Conservation (phyloP, 2,113 vertebrate species). For the Lagopus muta region DNA sequence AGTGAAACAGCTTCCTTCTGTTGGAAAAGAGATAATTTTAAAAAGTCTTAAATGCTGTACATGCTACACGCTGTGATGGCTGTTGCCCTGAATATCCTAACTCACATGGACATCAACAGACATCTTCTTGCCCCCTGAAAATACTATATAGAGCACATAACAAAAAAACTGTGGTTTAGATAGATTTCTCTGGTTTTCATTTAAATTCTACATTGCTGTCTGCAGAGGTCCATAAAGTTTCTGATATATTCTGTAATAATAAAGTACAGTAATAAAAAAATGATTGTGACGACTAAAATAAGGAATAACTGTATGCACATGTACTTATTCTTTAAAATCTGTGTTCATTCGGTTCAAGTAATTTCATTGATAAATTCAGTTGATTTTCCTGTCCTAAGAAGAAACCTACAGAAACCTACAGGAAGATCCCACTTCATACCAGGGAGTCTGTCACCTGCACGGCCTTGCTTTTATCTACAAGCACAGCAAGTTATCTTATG, state of each 20-base stretch:
- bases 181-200: not conserved
- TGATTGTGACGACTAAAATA: not conserved
- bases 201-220: not conserved
- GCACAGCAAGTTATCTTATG: not conserved
- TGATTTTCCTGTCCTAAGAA: not conserved
- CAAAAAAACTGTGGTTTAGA: not conserved
- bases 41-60: not conserved
- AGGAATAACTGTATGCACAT: not conserved
- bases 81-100: not conserved
- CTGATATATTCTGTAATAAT: not conserved
- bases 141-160: not conserved
- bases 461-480: not conserved
- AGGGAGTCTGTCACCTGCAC: not conserved
- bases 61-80: not conserved
- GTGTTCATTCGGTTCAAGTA: not conserved
- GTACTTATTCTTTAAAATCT: not conserved
- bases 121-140: fast-evolving
- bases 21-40: fast-evolving
- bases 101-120: not conserved
- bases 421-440: fast-evolving
- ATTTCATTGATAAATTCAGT: not conserved
- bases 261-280: not conserved
- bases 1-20: not conserved
- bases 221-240: not conserved
- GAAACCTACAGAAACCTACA: fast-evolving